These are phyloP conservation scores for Hyposoter dolosus DNA, from an alignment of 2,888 invertebrate genomes.

Conservation along the genomic window DNA sequence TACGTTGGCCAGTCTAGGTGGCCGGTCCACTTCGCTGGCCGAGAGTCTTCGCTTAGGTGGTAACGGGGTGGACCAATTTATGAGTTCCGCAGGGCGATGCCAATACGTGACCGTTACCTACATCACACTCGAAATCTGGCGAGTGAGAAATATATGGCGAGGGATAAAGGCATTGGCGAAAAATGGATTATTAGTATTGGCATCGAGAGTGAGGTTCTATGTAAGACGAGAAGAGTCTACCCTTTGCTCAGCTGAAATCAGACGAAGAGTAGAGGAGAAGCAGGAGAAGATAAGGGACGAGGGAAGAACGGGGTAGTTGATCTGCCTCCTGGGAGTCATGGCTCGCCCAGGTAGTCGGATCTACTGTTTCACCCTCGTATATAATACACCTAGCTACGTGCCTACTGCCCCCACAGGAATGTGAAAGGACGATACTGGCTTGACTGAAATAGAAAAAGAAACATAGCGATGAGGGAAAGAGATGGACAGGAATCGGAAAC, in stretches of 20 bases:
- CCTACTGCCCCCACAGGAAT: conserved; percentile 71
- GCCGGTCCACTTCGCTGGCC: conserved; percentile 62
- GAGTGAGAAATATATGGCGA: conserved; percentile 73
- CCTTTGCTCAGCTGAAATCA: conserved; percentile 37
- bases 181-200: conserved; percentile 81
- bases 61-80: conserved; percentile 74
- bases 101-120: conserved; percentile 80
- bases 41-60: conserved; percentile 64
- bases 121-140: conserved; percentile 78
- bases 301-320: conserved; percentile 64
- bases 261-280: conserved; percentile 65
- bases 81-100: conserved; percentile 78
- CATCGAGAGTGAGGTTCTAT: conserved; percentile 72
- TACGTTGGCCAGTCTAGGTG: conserved; percentile 23
- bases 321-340: conserved; percentile 77
- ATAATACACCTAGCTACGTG: conserved; percentile 78
- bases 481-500: conserved; percentile 36
- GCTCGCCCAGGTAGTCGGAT: conserved; percentile 74
- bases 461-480: conserved; percentile 11
- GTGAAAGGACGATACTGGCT: conserved; percentile 43
- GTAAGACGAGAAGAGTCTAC: conserved; percentile 57
- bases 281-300: conserved; percentile 64
- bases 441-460: neutral
- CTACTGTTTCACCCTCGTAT: conserved; percentile 78
- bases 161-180: conserved; percentile 75